phyloP scores from a whole-genome alignment of 2,797 vertebrate genomes.

The Limosa lapponica region DNA sequence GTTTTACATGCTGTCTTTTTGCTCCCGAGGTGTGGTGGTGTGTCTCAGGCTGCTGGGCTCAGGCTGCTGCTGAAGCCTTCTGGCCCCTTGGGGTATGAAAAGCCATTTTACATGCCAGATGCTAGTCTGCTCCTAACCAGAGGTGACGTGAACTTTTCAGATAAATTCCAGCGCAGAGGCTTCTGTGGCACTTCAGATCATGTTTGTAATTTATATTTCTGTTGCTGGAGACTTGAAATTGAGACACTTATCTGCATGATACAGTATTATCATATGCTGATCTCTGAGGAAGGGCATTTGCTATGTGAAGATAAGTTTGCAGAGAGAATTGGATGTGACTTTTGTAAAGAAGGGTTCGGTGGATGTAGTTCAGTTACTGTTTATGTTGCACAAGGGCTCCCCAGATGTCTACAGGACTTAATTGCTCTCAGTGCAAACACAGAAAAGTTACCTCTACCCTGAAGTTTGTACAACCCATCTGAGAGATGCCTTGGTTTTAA shows the following conservation, averaged over 20 bases:
- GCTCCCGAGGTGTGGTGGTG: not conserved
- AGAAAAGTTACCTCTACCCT: not conserved
- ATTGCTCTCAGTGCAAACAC: not conserved
- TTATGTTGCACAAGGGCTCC: not conserved
- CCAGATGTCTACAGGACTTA: not conserved
- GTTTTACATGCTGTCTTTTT: not conserved
- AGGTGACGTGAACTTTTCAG: constrained; percentile 21
- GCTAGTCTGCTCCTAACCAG: constrained; percentile 27
- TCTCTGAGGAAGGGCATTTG: not conserved
- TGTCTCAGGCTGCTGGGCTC: not conserved
- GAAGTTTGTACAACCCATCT: not conserved
- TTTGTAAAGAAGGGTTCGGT: not conserved
- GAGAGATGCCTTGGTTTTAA: not conserved
- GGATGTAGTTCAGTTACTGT: not conserved
- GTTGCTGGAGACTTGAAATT: not conserved
- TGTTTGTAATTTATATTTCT: constrained; percentile 14
- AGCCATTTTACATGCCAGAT: constrained; percentile 17
- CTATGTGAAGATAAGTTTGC: not conserved
- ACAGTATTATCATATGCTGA: not conserved
- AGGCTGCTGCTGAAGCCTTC: not conserved
- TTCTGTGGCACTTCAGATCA: not conserved
- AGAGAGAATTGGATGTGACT: not conserved
- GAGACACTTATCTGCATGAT: not conserved
- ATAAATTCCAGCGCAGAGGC: not conserved
- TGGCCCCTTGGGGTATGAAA: constrained; percentile 8